Evolutionary conservation across 2,888 invertebrate genomes (phyloP).

Genomic region (Vanessa cardui): DNA sequence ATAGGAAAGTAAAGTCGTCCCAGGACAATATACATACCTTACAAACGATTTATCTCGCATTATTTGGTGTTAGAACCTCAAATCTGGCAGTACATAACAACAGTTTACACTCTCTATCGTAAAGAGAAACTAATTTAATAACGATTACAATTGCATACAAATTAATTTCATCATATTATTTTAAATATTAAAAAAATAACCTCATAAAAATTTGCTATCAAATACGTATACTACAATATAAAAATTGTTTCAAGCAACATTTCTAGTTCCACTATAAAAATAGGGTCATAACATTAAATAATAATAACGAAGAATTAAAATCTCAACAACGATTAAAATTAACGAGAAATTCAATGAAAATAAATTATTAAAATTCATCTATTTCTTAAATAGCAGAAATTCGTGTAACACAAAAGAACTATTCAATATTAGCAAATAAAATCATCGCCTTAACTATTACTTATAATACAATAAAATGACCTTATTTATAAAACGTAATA

Average conservation of each 20-base stretch:
- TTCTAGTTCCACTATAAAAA: constrained; percentile 36
- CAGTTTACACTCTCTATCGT: constrained; percentile 54
- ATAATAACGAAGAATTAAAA: constrained; percentile 17
- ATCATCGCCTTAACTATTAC: not conserved
- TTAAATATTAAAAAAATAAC: constrained; percentile 57
- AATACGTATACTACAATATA: constrained; percentile 59
- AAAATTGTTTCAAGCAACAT: constrained; percentile 49
- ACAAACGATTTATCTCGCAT: constrained; percentile 56
- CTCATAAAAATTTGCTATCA: constrained; percentile 66
- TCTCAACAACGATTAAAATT: constrained; percentile 6
- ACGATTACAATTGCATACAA: constrained; percentile 59
- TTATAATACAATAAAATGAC: constrained; percentile 8
- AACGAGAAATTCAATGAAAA: constrained; percentile 3
- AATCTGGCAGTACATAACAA: constrained; percentile 76
- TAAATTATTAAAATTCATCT: constrained; percentile 17
- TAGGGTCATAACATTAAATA: constrained; percentile 26
- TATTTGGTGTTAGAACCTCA: constrained; percentile 74
- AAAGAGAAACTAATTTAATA: constrained; percentile 55
- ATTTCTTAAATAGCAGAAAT: not conserved
- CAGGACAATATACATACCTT: constrained; percentile 56
- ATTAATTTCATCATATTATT: constrained; percentile 46
- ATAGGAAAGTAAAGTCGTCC: constrained; percentile 47
- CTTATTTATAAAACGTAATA: constrained; percentile 2
- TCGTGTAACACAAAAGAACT: constrained; percentile 6
- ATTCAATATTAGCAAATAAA: constrained; percentile 1